A percentile compares a stretch with the other conserved stretches of the same genome.
Conservation (phyloP, 2,888 invertebrate species). For the Busseola fusca region DNA sequence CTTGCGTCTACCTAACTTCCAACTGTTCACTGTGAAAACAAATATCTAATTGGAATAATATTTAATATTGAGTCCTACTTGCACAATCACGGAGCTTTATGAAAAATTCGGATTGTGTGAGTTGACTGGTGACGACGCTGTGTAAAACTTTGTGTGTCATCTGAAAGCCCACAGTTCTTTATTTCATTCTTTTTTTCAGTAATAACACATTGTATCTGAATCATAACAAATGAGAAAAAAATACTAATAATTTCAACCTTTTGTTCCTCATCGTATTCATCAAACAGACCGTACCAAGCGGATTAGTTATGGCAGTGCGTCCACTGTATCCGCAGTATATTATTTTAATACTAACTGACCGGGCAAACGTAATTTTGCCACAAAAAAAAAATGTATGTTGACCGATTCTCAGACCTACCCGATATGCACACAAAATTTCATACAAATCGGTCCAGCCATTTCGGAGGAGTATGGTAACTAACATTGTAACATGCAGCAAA, state of each 20-base stretch:
- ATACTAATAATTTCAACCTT: no score
- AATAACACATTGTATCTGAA: no score
- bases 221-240: no score
- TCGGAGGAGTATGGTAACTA: no score
- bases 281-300: not conserved
- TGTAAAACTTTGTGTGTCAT: not conserved
- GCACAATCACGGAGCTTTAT: not conserved
- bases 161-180: not conserved
- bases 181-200: no score
- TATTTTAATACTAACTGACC: no score
- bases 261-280: not conserved
- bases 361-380: no score
- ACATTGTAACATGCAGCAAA: no score
- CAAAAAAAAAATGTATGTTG: no score
- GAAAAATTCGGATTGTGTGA: not conserved
- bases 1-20: constrained; percentile 33
- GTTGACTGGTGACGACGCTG: not conserved
- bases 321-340: not conserved
- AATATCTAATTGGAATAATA: not conserved
- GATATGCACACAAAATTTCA: no score
- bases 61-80: not conserved
- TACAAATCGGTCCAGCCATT: no score
- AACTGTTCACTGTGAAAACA: constrained; percentile 27
- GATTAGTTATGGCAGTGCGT: not conserved
- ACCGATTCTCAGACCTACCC: no score